Conservation (phyloP, 2,113 vertebrate species). For the Trematomus loennbergii region DNA sequence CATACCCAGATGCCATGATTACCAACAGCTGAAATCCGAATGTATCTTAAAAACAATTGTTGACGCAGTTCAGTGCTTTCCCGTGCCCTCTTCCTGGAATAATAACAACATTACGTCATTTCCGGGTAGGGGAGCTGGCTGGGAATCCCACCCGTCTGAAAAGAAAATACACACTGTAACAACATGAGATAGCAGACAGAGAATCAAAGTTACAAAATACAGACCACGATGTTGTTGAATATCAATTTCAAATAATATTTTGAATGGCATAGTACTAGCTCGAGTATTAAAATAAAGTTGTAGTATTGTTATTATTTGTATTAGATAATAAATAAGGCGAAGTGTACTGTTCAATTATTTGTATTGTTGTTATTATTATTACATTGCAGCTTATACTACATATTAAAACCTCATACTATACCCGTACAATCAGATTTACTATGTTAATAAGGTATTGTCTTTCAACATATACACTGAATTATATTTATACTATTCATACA, state of each 20-base stretch:
- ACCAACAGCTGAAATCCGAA: slow-evolving; percentile 51
- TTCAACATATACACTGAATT: no score
- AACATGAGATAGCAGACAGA: not conserved
- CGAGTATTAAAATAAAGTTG: no score
- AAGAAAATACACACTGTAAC: not conserved
- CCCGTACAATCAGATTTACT: no score
- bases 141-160: slow-evolving; percentile 29
- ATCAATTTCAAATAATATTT: not conserved
- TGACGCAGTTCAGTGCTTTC: slow-evolving; percentile 85
- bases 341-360: no score
- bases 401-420: no score
- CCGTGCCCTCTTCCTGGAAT: slow-evolving; percentile 81
- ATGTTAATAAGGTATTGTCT: no score
- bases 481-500: no score
- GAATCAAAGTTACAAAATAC: not conserved
- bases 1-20: slow-evolving; percentile 75
- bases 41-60: slow-evolving; percentile 67
- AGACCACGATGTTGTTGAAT: not conserved
- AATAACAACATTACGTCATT: slow-evolving; percentile 79
- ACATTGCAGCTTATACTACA: no score
- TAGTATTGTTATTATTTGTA: no score
- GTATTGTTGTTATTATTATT: no score
- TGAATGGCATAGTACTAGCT: no score
- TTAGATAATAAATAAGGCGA: no score
- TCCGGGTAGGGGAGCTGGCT: slow-evolving; percentile 48